phyloP scores from a whole-genome alignment of 2,888 invertebrate genomes.

The Iphiclides podalirius region DNA sequence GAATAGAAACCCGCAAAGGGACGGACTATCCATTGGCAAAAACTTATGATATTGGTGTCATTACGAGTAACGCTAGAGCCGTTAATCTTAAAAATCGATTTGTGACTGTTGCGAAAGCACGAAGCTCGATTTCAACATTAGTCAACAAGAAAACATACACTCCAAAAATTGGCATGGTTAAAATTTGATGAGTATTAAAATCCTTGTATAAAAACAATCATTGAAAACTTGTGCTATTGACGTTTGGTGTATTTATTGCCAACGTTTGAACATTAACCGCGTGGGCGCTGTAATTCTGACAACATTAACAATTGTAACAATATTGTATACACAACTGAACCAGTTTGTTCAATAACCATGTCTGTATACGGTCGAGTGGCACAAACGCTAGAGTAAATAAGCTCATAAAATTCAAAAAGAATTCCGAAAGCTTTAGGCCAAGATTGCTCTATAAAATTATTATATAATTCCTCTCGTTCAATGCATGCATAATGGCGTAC shows the following conservation, averaged over 20 bases:
- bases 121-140: constrained; percentile 7
- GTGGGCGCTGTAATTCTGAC: constrained; percentile 20
- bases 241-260: not conserved
- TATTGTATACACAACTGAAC: constrained; percentile 16
- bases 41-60: constrained; percentile 61
- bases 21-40: constrained; percentile 63
- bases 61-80: constrained; percentile 42
- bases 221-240: constrained; percentile 20
- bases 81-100: constrained; percentile 13
- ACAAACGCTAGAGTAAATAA: constrained; percentile 61
- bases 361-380: constrained; percentile 1
- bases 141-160: constrained; percentile 24
- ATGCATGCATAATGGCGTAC: not conserved
- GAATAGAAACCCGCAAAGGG: constrained; percentile 57
- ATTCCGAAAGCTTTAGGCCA: constrained; percentile 63
- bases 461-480: constrained; percentile 4
- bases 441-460: constrained; percentile 20
- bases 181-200: constrained; percentile 68
- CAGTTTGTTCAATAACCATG: constrained; percentile 2
- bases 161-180: constrained; percentile 59
- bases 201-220: constrained; percentile 54
- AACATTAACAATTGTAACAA: constrained; percentile 23
- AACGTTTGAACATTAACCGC: not conserved
- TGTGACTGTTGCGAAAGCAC: constrained; percentile 1
- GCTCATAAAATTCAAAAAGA: constrained; percentile 59